A percentile compares a stretch with the other conserved stretches of the same genome.
These are phyloP conservation scores for Trachymyrmex septentrionalis DNA, from an alignment of 1,140 invertebrate species.

Conservation along the genomic window DNA sequence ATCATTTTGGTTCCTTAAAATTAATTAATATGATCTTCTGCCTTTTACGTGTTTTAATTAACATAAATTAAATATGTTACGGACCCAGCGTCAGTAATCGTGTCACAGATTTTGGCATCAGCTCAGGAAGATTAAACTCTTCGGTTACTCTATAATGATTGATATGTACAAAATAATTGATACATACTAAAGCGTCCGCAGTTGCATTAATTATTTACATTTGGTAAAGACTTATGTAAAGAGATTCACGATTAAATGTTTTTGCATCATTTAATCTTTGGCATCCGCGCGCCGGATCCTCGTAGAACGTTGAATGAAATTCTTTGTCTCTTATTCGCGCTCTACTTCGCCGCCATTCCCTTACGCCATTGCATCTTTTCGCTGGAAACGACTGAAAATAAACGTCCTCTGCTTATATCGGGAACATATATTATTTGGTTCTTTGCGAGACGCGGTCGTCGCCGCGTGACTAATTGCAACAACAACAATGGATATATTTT, in stretches of 20 bases:
- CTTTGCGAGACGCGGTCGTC: conserved; percentile 79
- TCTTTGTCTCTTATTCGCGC: conserved; percentile 42
- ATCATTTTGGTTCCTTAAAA: no score
- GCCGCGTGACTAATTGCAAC: conserved; percentile 86
- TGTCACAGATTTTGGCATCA: no score
- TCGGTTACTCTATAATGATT: neutral
- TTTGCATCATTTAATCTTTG: conserved; percentile 37
- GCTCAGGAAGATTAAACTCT: no score
- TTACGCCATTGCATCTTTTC: conserved; percentile 25
- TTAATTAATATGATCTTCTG: no score
- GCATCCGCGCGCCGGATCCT: conserved; percentile 15
- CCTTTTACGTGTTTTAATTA: no score
- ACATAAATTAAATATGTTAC: no score
- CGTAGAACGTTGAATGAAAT: conserved; percentile 53
- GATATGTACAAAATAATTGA: no score
- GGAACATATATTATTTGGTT: conserved; percentile 83
- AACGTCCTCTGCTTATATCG: conserved; percentile 79
- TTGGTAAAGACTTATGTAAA: neutral
- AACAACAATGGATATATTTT: conserved; percentile 86
- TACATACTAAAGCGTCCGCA: no score
- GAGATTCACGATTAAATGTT: conserved; percentile 1
- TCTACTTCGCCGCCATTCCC: conserved; percentile 53
- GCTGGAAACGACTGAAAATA: conserved; percentile 78
- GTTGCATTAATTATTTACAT: neutral
- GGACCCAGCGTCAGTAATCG: no score